Percentiles rank a stretch among this genome's conserved stretches.
Evolutionary conservation across 2,797 vertebrate species (phyloP).

Genomic region (Anguilla obscura): DNA sequence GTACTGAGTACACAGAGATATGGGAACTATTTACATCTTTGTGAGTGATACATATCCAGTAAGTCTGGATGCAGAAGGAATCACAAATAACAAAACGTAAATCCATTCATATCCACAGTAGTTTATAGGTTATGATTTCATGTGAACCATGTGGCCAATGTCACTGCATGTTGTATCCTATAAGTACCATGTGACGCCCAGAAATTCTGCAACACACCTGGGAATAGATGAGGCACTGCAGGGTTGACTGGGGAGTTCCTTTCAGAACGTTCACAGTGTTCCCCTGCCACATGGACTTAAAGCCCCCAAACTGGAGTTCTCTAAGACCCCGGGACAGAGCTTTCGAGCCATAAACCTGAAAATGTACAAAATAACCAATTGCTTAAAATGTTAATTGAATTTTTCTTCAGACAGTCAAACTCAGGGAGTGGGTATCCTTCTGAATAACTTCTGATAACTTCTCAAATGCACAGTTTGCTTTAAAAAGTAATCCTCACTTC

Average conservation of each 20-base stretch:
- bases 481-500: neutral
- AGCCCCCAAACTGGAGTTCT: slow-evolving; percentile 61
- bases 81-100: neutral
- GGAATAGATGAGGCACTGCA: slow-evolving; percentile 74
- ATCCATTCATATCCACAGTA: neutral
- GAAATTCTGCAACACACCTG: slow-evolving; percentile 57
- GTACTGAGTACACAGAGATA: neutral
- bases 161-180: neutral
- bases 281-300: slow-evolving; percentile 75
- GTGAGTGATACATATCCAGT: neutral
- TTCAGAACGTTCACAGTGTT: slow-evolving; percentile 74
- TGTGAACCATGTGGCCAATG: neutral
- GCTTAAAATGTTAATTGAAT: neutral
- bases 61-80: neutral
- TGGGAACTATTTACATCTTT: neutral
- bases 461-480: neutral
- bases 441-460: neutral
- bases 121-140: neutral
- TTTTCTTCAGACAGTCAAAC: neutral
- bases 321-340: slow-evolving; percentile 65
- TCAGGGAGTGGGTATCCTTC: neutral
- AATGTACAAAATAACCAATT: neutral
- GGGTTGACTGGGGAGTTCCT: slow-evolving; percentile 74
- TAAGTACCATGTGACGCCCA: neutral
- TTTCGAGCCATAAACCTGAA: slow-evolving; percentile 70